Percentiles rank a stretch among this genome's conserved stretches.
Evolutionary conservation across 2,113 vertebrate genomes (phyloP).

Genomic region (Brachypodius melanocephalos): DNA sequence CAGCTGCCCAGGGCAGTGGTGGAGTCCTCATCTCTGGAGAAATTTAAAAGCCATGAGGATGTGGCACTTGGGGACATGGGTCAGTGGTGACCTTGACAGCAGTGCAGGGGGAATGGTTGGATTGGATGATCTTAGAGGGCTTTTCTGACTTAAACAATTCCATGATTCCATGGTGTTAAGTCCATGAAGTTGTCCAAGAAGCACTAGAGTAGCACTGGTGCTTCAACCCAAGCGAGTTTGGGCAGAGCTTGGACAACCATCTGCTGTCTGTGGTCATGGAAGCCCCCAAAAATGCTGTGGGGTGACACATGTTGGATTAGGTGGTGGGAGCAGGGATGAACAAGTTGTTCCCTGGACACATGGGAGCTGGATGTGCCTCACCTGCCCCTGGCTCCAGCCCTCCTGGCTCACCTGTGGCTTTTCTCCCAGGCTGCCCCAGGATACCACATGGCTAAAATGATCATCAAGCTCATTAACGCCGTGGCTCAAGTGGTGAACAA

Average conservation of each 20-base stretch:
- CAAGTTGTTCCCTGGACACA: fast-evolving
- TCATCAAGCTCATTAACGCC: constrained; percentile 91
- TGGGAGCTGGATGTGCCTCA: not conserved
- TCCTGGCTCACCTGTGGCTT: not conserved
- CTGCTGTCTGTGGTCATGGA: not conserved
- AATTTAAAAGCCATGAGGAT: not conserved
- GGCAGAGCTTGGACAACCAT: not conserved
- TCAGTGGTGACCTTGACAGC: not conserved
- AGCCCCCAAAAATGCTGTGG: not conserved
- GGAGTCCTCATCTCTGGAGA: not conserved
- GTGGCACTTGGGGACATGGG: not conserved
- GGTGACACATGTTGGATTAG: fast-evolving
- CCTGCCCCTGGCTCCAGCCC: not conserved
- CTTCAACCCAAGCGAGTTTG: not conserved
- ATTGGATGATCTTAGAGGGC: fast-evolving
- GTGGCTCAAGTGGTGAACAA: constrained; percentile 90
- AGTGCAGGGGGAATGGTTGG: not conserved
- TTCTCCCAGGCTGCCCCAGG: constrained; percentile 89
- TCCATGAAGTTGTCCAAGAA: not conserved
- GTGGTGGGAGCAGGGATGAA: not conserved
- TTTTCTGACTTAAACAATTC: not conserved
- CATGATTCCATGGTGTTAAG: not conserved
- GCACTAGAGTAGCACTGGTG: not conserved
- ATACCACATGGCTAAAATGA: constrained; percentile 97
- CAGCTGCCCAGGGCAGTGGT: not conserved